Base-by-base conservation (phyloP, 2,888 invertebrate genomes). In the Blastobasis adustella region DNA sequence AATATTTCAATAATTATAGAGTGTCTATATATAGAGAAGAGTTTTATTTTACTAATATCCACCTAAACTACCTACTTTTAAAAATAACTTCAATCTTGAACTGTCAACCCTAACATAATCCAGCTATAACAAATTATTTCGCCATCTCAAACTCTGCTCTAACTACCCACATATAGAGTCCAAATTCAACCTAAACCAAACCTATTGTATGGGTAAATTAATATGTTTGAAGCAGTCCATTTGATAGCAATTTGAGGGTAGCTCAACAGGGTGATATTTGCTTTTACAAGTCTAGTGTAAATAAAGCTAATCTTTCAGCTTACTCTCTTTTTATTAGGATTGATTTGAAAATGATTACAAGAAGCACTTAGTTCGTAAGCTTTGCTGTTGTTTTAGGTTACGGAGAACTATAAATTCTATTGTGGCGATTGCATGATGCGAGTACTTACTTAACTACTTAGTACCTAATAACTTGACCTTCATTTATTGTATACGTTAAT, bases 201-300 rank as follows among this genome's bases (percentile, higher is more conserved):
- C 23, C 23, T 3, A 23, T 23, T 23, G 23, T 65, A 66, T 65
- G 71, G 71, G 73, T 79, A 76, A 79, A 80, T 82, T 82, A 79
- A 82, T 73, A 80, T 76, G 73, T 73, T 64, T 43, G 10, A 47
- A 63, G 54, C 55, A 57, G 71, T 73, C 65, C 66, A 75, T 76
- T 74, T 67, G 73, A 70, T 67, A 66, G 68, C 62, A 59, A 71
- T 76, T 73, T 59, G 66, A 69, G 70, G 76, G 74, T 72, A 61
- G 52, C 58, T 54, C 63, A 65, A 65, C 63, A 55, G 62, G 65
- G 66, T 71, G 68, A 69, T 74, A 71, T 65, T 59, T 57, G 55
- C 62, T 63, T 60, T 54, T 58, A 56, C 53, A 49, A 45, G 10
- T 5, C 43, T 10, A 46, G 46, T 46, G 8, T 37, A 9, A 46